phyloP scores from a whole-genome alignment of 2,113 vertebrate species.

The Formicarius rufipectus region DNA sequence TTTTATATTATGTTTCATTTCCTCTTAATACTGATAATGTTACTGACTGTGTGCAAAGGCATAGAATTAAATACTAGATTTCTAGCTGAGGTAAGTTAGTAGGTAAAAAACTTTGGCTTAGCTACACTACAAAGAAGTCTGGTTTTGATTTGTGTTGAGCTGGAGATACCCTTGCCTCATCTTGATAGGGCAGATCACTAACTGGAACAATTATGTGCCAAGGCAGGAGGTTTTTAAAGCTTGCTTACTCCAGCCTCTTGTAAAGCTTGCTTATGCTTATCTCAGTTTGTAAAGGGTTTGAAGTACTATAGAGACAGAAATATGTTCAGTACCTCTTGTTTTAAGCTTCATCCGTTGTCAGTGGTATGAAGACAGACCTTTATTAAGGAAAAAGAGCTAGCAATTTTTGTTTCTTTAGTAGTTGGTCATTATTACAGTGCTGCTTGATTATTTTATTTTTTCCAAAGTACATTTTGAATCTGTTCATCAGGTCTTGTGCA shows the following conservation, averaged over 20 bases:
- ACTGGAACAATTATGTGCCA: not conserved
- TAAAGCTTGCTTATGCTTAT: not conserved
- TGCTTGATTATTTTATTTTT: not conserved
- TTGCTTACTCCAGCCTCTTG: not conserved
- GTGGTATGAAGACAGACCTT: not conserved
- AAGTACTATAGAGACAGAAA: not conserved
- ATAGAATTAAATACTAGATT: not conserved
- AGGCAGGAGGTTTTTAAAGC: not conserved
- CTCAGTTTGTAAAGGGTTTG: not conserved
- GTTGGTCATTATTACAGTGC: not conserved
- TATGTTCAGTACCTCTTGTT: not conserved
- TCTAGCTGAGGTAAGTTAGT: not conserved
- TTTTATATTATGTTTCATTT: not conserved
- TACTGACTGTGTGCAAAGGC: not conserved
- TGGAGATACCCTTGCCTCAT: not conserved
- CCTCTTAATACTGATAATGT: not conserved
- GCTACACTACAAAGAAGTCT: not conserved
- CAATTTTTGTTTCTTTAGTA: not conserved
- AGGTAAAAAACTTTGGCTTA: not conserved
- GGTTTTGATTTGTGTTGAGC: not conserved
- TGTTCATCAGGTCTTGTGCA: not conserved
- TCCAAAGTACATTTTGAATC: not conserved
- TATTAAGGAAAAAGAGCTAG: not conserved
- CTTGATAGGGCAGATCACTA: not conserved
- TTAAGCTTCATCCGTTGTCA: not conserved